Percentiles rank a stretch among this genome's conserved stretches.
Conservation (phyloP, 2,113 vertebrate genomes). For the Perccottus glenii region DNA sequence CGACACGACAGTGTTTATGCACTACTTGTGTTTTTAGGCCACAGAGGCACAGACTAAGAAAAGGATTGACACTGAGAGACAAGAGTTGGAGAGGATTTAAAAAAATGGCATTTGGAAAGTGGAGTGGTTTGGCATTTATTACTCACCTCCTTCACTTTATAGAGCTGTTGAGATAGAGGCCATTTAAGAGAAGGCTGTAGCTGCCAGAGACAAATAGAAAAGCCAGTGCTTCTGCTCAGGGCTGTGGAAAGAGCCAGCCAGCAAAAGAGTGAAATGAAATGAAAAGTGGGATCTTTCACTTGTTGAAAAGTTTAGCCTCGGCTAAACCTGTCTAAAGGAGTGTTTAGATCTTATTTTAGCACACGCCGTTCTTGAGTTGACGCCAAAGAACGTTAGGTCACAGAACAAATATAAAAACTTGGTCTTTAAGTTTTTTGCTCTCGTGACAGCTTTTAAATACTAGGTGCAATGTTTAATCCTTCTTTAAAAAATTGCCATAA, state of each 20-base stretch:
- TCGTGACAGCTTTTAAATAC: neutral
- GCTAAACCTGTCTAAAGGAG: conserved; percentile 7
- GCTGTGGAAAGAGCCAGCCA: conserved; percentile 10
- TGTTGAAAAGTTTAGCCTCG: conserved; percentile 2
- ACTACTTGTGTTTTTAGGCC: conserved; percentile 36
- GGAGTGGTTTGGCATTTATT: conserved; percentile 46
- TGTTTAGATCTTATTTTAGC: conserved; percentile 16
- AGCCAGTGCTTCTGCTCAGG: conserved; percentile 1
- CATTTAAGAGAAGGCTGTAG: conserved; percentile 21
- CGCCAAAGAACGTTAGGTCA: conserved; percentile 40
- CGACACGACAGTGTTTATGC: conserved; percentile 49
- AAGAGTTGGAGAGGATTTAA: conserved; percentile 2
- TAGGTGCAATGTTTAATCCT: neutral
- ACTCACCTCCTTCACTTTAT: conserved; percentile 36
- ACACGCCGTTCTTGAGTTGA: neutral
- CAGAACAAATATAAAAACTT: conserved; percentile 19
- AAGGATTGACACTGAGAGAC: neutral
- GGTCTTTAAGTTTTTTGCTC: neutral
- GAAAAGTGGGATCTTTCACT: neutral
- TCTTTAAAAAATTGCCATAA: neutral
- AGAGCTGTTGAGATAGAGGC: conserved; percentile 28
- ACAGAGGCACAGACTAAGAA: neutral
- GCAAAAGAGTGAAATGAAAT: neutral
- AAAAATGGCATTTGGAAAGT: conserved; percentile 20
- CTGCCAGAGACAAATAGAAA: conserved; percentile 21